Evolutionary conservation across 2,113 vertebrate species (phyloP), one percentile per base, ranked within the genome.

Genomic region (Marcusenius ussheri): DNA sequence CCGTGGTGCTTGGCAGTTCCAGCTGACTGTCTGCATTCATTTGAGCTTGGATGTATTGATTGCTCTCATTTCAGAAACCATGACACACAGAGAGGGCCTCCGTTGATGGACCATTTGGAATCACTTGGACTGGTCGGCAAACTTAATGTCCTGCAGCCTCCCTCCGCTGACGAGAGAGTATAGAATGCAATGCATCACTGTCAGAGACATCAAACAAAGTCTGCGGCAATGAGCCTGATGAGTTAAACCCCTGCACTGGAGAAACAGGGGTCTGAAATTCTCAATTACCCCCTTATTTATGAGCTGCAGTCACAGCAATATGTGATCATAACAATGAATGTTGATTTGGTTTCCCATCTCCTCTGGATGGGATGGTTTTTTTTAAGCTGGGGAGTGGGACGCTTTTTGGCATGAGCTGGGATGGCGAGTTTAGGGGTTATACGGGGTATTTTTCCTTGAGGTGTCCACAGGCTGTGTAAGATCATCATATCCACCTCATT

Each of bases 21-120:
- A 86, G 87, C 90, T 84, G 91, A 91, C 85, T 92, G 90, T 95
- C 92, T 93, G 91, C 93, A 94, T 92, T 93, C 92, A 49, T 89
- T 91, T 83, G 89, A 92, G 91, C 90, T 89, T 89, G 90, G 91
- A 92, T 87, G 86, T 88, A 91, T 91, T 92, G 92, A 94, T 91
- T 91, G 89, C 70, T 89, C 90, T 91, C 90, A 91, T 93, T 92
- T 89, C 86, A 88, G 91, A 80, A 91, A 89, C 84, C 74, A 80
- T 91, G 89, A 91, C 91, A 88, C 91, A 93, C 77, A 39, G 91
- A 91, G 90, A 39, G 83, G 53, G 66, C 27, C 47, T 88, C 83
- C 89, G n/a, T 27, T 74, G 74, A 80, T 92, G 50, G 90, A 90
- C 77, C 91, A 89, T 93, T 94, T 93, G 91, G 74, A 93, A 93